Percentiles rank a stretch among this genome's conserved stretches.
Evolutionary conservation across 2,888 invertebrate species (phyloP).

Genomic region (Perizoma affinitatum): DNA sequence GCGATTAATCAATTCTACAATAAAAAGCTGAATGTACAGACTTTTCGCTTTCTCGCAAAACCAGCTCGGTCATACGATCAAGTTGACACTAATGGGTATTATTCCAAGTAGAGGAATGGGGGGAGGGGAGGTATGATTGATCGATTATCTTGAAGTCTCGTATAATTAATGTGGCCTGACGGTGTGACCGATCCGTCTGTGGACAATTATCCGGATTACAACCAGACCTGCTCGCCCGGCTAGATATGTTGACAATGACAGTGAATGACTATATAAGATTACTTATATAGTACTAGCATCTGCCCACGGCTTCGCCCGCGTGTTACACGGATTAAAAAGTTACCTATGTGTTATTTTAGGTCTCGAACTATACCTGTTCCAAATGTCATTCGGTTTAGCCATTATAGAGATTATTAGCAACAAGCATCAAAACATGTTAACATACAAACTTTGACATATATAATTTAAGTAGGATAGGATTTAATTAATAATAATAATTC

Average conservation of each 20-base stretch:
- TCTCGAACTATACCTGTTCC: too few relatives aligned
- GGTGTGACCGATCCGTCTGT: slow-evolving; percentile 54
- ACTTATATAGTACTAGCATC: neutral
- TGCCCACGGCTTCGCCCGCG: too few relatives aligned
- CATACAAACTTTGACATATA: too few relatives aligned
- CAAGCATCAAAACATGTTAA: too few relatives aligned
- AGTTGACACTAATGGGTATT: slow-evolving; percentile 65
- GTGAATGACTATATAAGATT: slow-evolving; percentile 17
- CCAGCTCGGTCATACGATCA: slow-evolving; percentile 49
- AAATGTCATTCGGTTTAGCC: too few relatives aligned
- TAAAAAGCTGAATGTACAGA: slow-evolving; percentile 35
- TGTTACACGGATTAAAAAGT: too few relatives aligned
- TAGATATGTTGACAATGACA: slow-evolving; percentile 26
- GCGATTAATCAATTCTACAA: slow-evolving; percentile 34
- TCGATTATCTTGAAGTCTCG: slow-evolving; percentile 57
- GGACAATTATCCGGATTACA: slow-evolving; percentile 55
- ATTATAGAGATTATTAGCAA: too few relatives aligned
- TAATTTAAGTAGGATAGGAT: too few relatives aligned
- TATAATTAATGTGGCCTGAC: slow-evolving; percentile 71
- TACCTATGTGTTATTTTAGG: too few relatives aligned
- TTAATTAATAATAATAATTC: too few relatives aligned
- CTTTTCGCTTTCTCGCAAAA: slow-evolving; percentile 28
- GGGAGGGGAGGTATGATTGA: slow-evolving; percentile 59
- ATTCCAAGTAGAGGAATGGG: slow-evolving; percentile 43
- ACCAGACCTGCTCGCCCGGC: slow-evolving; percentile 39